Percentiles rank a stretch among this genome's conserved stretches.
Evolutionary conservation across 2,113 vertebrate genomes (phyloP).

Genomic region (Dasyurus viverrinus): DNA sequence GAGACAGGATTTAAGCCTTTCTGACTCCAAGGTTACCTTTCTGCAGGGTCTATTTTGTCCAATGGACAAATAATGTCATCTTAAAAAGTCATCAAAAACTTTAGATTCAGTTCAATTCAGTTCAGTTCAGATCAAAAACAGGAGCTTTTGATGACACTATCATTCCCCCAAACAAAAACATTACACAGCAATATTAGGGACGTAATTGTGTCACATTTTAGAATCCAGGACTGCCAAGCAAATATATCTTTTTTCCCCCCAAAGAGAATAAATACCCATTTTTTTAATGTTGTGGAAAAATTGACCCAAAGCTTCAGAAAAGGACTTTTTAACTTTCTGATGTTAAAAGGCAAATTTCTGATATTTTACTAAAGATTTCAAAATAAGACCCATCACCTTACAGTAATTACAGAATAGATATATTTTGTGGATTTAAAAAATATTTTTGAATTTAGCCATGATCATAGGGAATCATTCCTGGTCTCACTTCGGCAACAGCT

Average conservation of each 20-base stretch:
- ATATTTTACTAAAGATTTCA: not conserved
- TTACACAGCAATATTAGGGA: not conserved
- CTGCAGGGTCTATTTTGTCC: not conserved
- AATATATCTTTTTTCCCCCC: not conserved
- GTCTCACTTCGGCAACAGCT: slow-evolving; percentile 63
- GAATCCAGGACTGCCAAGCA: not conserved
- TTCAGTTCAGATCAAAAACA: too few species aligned
- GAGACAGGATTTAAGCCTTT: not conserved
- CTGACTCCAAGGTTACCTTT: not conserved
- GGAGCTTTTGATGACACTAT: not conserved
- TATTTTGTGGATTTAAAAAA: not conserved
- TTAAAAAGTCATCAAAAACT: not conserved
- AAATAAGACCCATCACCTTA: not conserved
- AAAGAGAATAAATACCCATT: not conserved
- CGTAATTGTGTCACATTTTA: not conserved
- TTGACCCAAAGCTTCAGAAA: not conserved
- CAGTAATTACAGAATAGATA: not conserved
- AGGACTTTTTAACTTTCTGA: not conserved
- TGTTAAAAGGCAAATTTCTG: not conserved
- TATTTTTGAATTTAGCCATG: slow-evolving; percentile 29
- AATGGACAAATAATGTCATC: not conserved
- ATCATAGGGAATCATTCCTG: slow-evolving; percentile 40
- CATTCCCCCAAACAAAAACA: not conserved
- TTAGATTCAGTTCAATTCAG: too few species aligned
- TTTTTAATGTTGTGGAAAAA: not conserved